These are phyloP conservation scores for Bellardia bayeri DNA, from an alignment of 2,888 invertebrate species.

Conservation along the genomic window DNA sequence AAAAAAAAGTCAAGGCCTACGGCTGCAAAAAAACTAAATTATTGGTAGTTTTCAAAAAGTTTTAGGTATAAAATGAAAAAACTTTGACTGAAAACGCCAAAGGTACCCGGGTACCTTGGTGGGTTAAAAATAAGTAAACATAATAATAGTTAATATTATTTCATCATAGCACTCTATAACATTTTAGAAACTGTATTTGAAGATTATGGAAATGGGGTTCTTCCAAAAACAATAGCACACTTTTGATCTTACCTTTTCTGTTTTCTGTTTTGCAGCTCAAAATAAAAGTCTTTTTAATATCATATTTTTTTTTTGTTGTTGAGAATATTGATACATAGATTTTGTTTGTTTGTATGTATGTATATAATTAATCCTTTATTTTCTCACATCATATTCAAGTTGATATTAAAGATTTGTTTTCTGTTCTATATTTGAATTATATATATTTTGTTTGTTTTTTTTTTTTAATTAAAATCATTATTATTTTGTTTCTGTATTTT, in stretches of 20 bases:
- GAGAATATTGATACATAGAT: conserved; percentile 59
- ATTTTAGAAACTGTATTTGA: too few relatives aligned
- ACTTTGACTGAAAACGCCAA: too few relatives aligned
- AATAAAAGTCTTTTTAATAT: conserved; percentile 30
- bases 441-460: conserved; percentile 17
- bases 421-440: conserved; percentile 45
- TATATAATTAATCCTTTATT: conserved; percentile 54
- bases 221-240: not conserved
- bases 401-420: conserved; percentile 67
- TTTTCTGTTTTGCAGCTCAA: not conserved
- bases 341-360: conserved; percentile 31
- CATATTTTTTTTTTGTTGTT: conserved; percentile 3
- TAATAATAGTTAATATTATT: too few relatives aligned
- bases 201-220: too few relatives aligned
- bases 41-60: too few relatives aligned
- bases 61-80: too few relatives aligned
- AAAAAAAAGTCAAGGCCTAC: too few relatives aligned
- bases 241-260: conserved; percentile 35
- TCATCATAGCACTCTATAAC: too few relatives aligned
- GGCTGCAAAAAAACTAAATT: too few relatives aligned
- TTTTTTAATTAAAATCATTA: conserved; percentile 62
- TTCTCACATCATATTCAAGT: conserved; percentile 72
- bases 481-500: not conserved
- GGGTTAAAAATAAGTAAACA: too few relatives aligned
- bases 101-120: too few relatives aligned